A percentile compares a stretch with the other conserved stretches of the same genome.
Conservation (phyloP, 2,113 vertebrate genomes). For the Pica pica region DNA sequence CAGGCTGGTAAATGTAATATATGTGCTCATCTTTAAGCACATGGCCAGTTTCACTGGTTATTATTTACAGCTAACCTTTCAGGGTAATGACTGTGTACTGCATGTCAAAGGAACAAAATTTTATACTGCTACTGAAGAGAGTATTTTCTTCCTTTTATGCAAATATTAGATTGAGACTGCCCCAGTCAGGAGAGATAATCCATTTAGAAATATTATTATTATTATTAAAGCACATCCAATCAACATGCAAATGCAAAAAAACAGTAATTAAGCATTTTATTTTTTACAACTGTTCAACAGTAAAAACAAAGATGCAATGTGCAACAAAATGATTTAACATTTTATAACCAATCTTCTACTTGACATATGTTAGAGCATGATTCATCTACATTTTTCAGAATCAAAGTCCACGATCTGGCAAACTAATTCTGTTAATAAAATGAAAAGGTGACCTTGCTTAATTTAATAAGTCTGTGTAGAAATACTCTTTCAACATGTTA, state of each 20-base stretch:
- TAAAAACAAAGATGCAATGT: neutral
- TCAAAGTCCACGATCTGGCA: slow-evolving; percentile 38
- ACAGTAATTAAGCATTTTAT: neutral
- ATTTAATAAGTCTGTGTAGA: slow-evolving; percentile 63
- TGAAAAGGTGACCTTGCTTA: slow-evolving; percentile 67
- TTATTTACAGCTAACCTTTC: slow-evolving; percentile 1
- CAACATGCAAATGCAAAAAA: neutral
- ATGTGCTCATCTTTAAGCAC: neutral
- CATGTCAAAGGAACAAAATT: neutral
- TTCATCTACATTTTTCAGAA: slow-evolving; percentile 17
- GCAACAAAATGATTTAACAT: slow-evolving; percentile 7
- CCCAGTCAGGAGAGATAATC: neutral
- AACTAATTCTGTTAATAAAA: slow-evolving; percentile 61
- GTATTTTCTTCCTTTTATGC: neutral
- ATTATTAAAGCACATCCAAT: slow-evolving; percentile 6
- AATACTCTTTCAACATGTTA: slow-evolving; percentile 65
- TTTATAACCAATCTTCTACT: slow-evolving; percentile 41
- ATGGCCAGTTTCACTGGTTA: neutral
- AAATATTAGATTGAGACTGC: neutral
- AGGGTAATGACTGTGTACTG: neutral
- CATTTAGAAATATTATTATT: neutral
- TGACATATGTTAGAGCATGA: slow-evolving; percentile 36
- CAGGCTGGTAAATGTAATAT: neutral
- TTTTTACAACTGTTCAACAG: neutral
- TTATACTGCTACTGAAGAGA: neutral